Conservation (phyloP, 1,140 invertebrate genomes). For the Lepeophtheirus salmonis region DNA sequence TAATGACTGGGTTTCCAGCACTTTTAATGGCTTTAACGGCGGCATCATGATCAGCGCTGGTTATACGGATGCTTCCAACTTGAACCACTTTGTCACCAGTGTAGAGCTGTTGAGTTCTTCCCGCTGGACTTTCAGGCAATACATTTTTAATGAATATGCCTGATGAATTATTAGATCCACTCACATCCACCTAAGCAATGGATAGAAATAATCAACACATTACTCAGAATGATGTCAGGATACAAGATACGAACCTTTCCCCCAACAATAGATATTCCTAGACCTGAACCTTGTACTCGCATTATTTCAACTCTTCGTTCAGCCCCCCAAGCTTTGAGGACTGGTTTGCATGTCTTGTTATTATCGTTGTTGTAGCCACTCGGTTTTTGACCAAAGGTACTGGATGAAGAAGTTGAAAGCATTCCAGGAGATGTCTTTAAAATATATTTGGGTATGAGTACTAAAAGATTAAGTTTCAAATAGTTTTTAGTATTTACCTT, state of each 20-base stretch:
- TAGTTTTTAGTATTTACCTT: too few relatives aligned
- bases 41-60: conserved; percentile 71
- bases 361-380: neutral
- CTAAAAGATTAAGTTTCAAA: too few relatives aligned
- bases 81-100: conserved; percentile 68
- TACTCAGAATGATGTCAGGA: too few relatives aligned
- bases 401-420: neutral
- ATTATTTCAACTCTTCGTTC: conserved; percentile 41
- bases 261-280: conserved; percentile 92
- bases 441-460: too few relatives aligned
- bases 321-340: conserved; percentile 52
- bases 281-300: conserved; percentile 28
- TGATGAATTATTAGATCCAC: neutral
- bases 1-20: conserved; percentile 68
- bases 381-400: neutral
- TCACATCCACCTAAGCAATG: neutral
- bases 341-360: neutral
- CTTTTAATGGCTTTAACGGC: conserved; percentile 86
- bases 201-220: neutral
- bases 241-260: conserved; percentile 59
- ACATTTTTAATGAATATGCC: conserved; percentile 98
- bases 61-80: conserved; percentile 73
- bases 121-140: conserved; percentile 76
- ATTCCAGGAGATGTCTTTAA: neutral
- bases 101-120: conserved; percentile 29